Conservation (phyloP, 2,113 vertebrate genomes). For the Castor canadensis region DNA sequence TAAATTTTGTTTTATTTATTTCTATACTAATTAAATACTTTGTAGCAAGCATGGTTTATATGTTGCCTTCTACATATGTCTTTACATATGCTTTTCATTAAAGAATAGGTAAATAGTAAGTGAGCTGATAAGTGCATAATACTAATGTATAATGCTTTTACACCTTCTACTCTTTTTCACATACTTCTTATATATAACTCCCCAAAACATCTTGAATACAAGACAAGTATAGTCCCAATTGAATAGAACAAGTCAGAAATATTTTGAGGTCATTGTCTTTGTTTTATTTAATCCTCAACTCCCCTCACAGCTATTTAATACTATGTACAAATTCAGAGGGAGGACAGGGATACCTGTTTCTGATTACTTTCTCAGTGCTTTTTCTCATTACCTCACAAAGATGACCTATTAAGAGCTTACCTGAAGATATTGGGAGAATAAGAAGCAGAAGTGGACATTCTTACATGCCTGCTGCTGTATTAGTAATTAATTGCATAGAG, state of each 20-base stretch:
- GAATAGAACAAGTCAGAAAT: neutral
- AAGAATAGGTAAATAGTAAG: neutral
- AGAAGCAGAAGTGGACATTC: neutral
- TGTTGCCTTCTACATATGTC: too few relatives aligned
- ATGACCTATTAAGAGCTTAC: neutral
- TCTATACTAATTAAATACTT: neutral
- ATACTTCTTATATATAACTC: neutral
- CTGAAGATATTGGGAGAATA: neutral
- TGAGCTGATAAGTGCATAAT: neutral
- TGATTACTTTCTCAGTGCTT: neutral
- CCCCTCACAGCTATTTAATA: neutral
- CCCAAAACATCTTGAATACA: neutral
- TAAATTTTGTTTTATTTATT: neutral
- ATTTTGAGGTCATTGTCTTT: neutral
- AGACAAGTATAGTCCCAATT: neutral
- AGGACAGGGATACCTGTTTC: neutral
- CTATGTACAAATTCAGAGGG: neutral
- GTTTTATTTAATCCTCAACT: conserved; percentile 14
- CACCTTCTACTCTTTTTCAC: conserved; percentile 4
- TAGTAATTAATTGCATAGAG: neutral
- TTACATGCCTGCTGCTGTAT: accelerated
- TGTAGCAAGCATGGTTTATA: neutral
- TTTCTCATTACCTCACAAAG: neutral
- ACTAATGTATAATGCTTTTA: neutral
- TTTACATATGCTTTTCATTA: neutral